A percentile compares a stretch with the other conserved stretches of the same genome.
Evolutionary conservation across 2,797 vertebrate genomes (phyloP).

Genomic region (Aselliscus stoliczkanus): DNA sequence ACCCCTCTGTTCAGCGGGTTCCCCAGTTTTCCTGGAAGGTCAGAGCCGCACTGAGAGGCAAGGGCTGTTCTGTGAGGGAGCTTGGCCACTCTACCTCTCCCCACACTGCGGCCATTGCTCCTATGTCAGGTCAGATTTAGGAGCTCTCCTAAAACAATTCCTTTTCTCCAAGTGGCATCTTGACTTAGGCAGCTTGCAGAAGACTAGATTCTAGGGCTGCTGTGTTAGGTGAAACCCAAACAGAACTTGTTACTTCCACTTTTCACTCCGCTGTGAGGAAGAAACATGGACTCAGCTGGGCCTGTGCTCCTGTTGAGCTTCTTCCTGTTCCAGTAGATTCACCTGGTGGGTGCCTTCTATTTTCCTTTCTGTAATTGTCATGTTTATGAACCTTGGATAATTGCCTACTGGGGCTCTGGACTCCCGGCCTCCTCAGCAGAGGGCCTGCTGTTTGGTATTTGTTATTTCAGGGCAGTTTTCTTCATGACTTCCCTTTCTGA

Average conservation of each 20-base stretch:
- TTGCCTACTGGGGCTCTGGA: neutral
- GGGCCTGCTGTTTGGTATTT: neutral
- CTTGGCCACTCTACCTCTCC: neutral
- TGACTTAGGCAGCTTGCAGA: neutral
- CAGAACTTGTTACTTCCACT: neutral
- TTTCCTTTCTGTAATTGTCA: neutral
- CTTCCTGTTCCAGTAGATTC: neutral
- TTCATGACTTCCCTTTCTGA: neutral
- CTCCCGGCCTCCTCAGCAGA: neutral
- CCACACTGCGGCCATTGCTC: neutral
- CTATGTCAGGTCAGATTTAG: neutral
- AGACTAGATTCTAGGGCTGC: neutral
- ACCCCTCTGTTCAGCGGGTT: neutral
- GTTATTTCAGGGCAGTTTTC: slow-evolving; percentile 8
- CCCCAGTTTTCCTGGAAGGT: too few species aligned
- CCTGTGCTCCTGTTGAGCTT: neutral
- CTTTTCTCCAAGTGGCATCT: neutral
- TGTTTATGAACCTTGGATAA: slow-evolving; percentile 39
- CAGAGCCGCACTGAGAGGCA: neutral
- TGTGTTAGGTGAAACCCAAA: neutral
- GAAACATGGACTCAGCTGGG: neutral
- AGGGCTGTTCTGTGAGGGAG: neutral
- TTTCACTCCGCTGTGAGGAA: neutral
- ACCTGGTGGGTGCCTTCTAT: neutral
- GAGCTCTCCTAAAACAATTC: neutral